A percentile compares a stretch with the other conserved stretches of the same genome.
phyloP scores from a whole-genome alignment of 2,888 invertebrate genomes.

The Panzeria rudis region DNA sequence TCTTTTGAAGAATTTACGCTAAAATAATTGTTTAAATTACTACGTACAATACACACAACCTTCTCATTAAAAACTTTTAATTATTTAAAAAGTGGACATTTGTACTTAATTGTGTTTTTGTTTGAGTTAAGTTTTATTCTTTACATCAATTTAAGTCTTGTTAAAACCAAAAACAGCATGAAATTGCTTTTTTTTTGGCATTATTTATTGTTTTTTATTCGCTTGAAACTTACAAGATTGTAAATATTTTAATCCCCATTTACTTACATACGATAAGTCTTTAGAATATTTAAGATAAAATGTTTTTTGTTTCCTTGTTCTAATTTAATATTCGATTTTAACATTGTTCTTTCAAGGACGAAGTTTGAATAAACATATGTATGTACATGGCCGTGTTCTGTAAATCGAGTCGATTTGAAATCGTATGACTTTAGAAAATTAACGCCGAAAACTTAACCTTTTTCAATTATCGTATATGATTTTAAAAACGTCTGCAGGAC shows the following conservation, averaged over 20 bases:
- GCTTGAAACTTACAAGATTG: constrained; percentile 53
- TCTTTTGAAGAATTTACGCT: background rate
- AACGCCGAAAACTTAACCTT: too few relatives aligned
- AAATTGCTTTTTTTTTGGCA: constrained; percentile 33
- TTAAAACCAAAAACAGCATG: constrained; percentile 39
- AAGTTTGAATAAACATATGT: background rate
- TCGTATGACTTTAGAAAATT: too few relatives aligned
- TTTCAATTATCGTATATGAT: too few relatives aligned
- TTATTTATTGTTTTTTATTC: constrained; percentile 60
- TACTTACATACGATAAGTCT: constrained; percentile 40
- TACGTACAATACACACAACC: background rate
- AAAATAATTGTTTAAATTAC: constrained; percentile 1
- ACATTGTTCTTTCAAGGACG: constrained; percentile 12
- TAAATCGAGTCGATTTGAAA: too few relatives aligned
- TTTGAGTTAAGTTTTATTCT: constrained; percentile 35
- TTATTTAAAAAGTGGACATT: background rate
- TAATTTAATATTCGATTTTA: constrained; percentile 25
- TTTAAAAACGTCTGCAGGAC: too few relatives aligned
- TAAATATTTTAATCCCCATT: constrained; percentile 61
- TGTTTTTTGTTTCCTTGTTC: constrained; percentile 59
- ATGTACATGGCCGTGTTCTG: too few relatives aligned
- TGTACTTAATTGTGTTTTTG: constrained; percentile 56
- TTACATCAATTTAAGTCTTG: constrained; percentile 31
- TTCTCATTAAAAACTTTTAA: constrained; percentile 9
- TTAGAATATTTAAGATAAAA: constrained; percentile 50